These are phyloP conservation scores for Scortum barcoo DNA, from an alignment of 2,113 vertebrate genomes.

Conservation along the genomic window DNA sequence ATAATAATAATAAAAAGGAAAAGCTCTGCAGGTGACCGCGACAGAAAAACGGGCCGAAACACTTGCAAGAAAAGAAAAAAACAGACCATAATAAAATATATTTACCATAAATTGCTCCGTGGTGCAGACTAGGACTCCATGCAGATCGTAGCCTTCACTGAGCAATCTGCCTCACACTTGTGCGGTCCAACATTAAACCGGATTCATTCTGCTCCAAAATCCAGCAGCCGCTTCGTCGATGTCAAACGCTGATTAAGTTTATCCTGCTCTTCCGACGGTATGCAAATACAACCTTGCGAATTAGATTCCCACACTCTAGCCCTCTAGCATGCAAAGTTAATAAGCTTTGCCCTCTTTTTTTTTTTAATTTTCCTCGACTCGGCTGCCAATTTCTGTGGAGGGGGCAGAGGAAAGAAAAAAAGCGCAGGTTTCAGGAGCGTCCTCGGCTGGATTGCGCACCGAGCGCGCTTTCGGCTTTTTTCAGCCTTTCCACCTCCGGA, in stretches of 20 bases:
- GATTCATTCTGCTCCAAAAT: constrained; percentile 79
- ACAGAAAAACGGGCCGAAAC: too few species aligned
- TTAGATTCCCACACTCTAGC: constrained; percentile 78
- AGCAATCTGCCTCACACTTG: constrained; percentile 75
- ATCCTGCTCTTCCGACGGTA: constrained; percentile 68
- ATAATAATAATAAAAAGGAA: too few species aligned
- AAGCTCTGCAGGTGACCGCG: too few species aligned
- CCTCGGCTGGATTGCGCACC: constrained; percentile 77
- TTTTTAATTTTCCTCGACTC: constrained; percentile 68
- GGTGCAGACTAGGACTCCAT: constrained; percentile 84
- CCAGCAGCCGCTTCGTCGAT: constrained; percentile 72
- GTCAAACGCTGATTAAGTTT: constrained; percentile 74
- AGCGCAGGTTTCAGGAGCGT: constrained; percentile 77
- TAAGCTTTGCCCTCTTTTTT: constrained; percentile 72
- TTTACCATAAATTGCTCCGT: constrained; percentile 87
- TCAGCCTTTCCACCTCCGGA: constrained; percentile 68
- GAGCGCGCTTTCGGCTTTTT: constrained; percentile 64
- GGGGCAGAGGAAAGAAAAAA: too few species aligned
- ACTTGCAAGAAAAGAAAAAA: constrained; percentile 17
- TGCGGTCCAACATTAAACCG: constrained; percentile 73
- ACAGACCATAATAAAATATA: constrained; percentile 61
- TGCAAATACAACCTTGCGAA: constrained; percentile 68
- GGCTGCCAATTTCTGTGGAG: constrained; percentile 68
- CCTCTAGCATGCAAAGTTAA: constrained; percentile 75
- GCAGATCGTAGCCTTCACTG: constrained; percentile 77